Percentiles rank a stretch among this genome's conserved stretches.
Conservation (phyloP, 2,113 vertebrate species). For the Prunella himalayana region DNA sequence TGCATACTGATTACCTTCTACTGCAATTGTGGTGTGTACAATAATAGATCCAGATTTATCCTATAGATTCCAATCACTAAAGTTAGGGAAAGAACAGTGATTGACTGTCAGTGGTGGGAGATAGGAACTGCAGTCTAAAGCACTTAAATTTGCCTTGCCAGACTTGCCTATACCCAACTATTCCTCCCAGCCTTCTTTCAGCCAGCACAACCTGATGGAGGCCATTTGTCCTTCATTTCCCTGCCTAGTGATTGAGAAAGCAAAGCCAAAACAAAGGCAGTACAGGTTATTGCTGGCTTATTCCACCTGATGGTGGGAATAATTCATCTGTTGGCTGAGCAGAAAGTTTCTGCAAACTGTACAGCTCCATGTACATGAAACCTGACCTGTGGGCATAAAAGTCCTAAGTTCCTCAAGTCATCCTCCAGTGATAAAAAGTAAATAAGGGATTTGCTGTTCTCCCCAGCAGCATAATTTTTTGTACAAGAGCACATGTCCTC, state of each 20-base stretch:
- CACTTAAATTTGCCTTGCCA: not conserved
- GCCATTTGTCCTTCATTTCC: not conserved
- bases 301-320: not conserved
- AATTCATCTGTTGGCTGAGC: not conserved
- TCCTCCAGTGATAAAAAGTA: not conserved
- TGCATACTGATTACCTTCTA: not conserved
- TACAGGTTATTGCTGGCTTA: not conserved
- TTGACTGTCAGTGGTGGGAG: not conserved
- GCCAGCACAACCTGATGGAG: not conserved
- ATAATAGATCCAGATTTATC: not conserved
- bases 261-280: slow-evolving; percentile 5
- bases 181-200: not conserved
- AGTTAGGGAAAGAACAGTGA: not conserved
- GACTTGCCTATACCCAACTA: not conserved
- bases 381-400: not conserved
- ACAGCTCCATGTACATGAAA: not conserved
- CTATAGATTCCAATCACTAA: not conserved
- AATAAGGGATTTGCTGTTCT: slow-evolving; percentile 5
- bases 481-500: not conserved
- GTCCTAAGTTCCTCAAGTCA: not conserved
- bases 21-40: not conserved
- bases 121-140: not conserved
- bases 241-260: not conserved
- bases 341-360: slow-evolving; percentile 1
- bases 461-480: not conserved